Conservation (phyloP, 2,797 vertebrate species). For the Sebastes oblongus region DNA sequence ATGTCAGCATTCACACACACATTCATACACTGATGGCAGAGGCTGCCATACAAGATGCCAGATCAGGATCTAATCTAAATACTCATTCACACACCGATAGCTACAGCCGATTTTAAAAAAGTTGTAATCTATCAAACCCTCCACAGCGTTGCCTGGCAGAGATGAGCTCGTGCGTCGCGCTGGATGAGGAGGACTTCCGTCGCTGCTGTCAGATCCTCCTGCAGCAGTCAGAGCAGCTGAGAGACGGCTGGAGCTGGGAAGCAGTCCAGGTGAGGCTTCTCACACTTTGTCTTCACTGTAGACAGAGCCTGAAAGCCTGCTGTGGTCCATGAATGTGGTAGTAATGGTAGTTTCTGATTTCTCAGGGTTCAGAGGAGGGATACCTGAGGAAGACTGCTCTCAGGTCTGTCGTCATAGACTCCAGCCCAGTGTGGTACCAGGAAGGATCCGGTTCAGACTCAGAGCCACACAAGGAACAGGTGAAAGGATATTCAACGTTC, state of each 20-base stretch:
- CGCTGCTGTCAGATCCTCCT: conserved; percentile 70
- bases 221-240: conserved; percentile 60
- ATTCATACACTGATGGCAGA: no score
- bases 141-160: background rate
- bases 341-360: background rate
- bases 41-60: no score
- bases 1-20: no score
- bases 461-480: background rate
- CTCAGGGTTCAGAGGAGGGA: conserved; percentile 67
- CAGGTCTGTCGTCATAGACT: conserved; percentile 17
- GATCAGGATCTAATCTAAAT: no score
- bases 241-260: conserved; percentile 81
- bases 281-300: background rate
- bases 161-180: conserved; percentile 39
- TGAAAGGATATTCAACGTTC: no score
- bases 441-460: background rate
- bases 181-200: conserved; percentile 72
- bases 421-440: background rate
- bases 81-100: no score
- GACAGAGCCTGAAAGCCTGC: background rate
- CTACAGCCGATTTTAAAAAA: no score
- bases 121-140: no score
- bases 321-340: background rate
- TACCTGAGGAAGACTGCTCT: conserved; percentile 71
- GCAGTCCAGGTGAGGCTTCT: conserved; percentile 60